phyloP scores from a whole-genome alignment of 2,113 vertebrate species.

The Poeciliopsis turrubarensis region DNA sequence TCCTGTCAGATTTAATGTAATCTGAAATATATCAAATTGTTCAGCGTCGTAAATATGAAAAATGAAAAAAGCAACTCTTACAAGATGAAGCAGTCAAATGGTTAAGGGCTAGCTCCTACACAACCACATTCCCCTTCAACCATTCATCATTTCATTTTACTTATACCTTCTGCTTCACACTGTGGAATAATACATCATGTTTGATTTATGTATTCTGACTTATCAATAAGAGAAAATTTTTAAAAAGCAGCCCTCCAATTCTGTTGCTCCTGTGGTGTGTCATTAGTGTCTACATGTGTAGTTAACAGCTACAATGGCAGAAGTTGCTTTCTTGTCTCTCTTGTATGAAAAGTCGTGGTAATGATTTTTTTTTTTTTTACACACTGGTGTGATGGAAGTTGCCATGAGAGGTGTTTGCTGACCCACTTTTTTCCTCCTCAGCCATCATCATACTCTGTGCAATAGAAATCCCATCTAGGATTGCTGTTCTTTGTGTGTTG shows the following conservation, averaged over 20 bases:
- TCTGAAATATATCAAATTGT: slow-evolving; percentile 48
- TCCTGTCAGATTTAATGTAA: slow-evolving; percentile 35
- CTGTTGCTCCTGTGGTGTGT: neutral
- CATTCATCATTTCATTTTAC: slow-evolving; percentile 58
- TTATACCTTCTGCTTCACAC: slow-evolving; percentile 26
- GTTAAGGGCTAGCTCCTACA: slow-evolving; percentile 45
- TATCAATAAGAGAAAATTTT: slow-evolving; percentile 28
- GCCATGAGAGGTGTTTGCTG: neutral
- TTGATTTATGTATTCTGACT: slow-evolving; percentile 30
- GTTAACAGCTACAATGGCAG: neutral
- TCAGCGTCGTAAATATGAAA: slow-evolving; percentile 47
- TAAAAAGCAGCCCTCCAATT: slow-evolving; percentile 14
- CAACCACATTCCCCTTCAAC: slow-evolving; percentile 25
- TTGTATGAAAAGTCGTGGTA: slow-evolving; percentile 16
- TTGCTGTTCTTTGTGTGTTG: slow-evolving; percentile 17
- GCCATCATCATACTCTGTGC: neutral
- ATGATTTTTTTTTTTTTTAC: slow-evolving; percentile 6
- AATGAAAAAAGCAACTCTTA: slow-evolving; percentile 47
- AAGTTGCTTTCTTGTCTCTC: slow-evolving; percentile 18
- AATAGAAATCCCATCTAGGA: slow-evolving; percentile 24
- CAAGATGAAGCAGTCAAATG: slow-evolving; percentile 47
- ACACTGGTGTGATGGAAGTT: slow-evolving; percentile 11
- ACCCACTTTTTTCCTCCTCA: slow-evolving; percentile 5
- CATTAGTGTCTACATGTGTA: neutral
- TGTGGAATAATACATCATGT: slow-evolving; percentile 46